A percentile compares a stretch with the other conserved stretches of the same genome.
These are phyloP conservation scores for Trogon melanurus DNA, from an alignment of 2,113 vertebrate species.

Conservation along the genomic window DNA sequence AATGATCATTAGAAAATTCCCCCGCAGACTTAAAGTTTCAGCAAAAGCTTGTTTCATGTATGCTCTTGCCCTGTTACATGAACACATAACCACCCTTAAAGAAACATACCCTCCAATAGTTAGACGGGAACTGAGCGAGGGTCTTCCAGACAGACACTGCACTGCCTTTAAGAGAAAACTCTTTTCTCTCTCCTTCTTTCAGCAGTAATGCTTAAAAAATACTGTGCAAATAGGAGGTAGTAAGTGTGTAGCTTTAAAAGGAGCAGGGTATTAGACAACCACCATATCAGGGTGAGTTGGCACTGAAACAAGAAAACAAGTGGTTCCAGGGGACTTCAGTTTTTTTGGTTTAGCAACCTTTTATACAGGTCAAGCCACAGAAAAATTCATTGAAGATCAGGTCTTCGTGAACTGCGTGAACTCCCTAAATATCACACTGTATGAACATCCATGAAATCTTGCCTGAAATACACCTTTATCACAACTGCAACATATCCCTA, in stretches of 20 bases:
- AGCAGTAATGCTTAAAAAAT: background rate
- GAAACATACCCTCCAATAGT: background rate
- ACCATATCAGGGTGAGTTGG: background rate
- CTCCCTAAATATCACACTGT: background rate
- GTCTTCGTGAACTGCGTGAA: background rate
- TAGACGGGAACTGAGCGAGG: background rate
- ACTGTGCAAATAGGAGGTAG: background rate
- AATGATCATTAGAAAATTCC: constrained; percentile 76
- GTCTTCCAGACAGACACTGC: background rate
- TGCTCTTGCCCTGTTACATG: constrained; percentile 54
- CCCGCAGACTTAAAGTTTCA: constrained; percentile 47
- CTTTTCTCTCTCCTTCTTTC: background rate
- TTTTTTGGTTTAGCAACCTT: background rate
- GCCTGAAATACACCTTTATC: background rate
- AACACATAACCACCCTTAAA: constrained; percentile 46
- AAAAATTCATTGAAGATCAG: background rate
- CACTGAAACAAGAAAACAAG: background rate
- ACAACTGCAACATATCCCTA: background rate
- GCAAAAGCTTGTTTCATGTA: constrained; percentile 41
- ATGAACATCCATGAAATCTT: background rate
- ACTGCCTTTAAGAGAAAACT: background rate
- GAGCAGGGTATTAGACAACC: background rate
- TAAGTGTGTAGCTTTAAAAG: background rate
- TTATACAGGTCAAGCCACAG: background rate
- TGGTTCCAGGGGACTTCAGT: background rate